Percentiles rank a stretch among this genome's conserved stretches.
phyloP scores from a whole-genome alignment of 2,113 vertebrate genomes.

The Lasiurus cinereus region DNA sequence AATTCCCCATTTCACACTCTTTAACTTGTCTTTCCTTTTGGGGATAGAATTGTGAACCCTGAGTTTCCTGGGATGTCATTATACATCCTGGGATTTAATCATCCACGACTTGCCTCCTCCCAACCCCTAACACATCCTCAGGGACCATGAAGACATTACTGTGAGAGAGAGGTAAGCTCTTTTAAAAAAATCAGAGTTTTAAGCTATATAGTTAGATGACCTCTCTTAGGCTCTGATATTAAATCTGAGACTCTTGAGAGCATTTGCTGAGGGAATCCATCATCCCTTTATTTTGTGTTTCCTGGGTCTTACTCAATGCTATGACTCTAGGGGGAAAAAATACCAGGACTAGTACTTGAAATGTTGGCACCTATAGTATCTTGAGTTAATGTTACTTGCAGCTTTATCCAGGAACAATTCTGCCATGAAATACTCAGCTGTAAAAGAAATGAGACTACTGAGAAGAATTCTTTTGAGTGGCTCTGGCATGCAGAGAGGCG shows the following conservation, averaged over 20 bases:
- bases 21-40: conserved; percentile 59
- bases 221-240: conserved; percentile 55
- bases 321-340: conserved; percentile 54
- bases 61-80: conserved; percentile 66
- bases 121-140: background rate
- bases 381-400: conserved; percentile 75
- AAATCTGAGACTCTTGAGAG: conserved; percentile 72
- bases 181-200: conserved; percentile 39
- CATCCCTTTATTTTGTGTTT: conserved; percentile 76
- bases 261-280: conserved; percentile 69
- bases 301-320: conserved; percentile 69
- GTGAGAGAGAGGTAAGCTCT: conserved; percentile 42
- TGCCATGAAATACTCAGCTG: conserved; percentile 70
- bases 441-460: conserved; percentile 76
- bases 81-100: conserved; percentile 62
- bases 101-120: background rate
- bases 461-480: conserved; percentile 80
- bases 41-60: conserved; percentile 53
- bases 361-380: conserved; percentile 73
- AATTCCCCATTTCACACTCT: conserved; percentile 11
- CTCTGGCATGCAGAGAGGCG: conserved; percentile 75
- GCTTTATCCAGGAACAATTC: conserved; percentile 79
- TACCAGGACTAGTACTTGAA: conserved; percentile 61
- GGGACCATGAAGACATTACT: conserved; percentile 55
- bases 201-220: background rate